These are phyloP conservation scores for Torymus auratus DNA, from an alignment of 2,888 invertebrate genomes.

Conservation along the genomic window DNA sequence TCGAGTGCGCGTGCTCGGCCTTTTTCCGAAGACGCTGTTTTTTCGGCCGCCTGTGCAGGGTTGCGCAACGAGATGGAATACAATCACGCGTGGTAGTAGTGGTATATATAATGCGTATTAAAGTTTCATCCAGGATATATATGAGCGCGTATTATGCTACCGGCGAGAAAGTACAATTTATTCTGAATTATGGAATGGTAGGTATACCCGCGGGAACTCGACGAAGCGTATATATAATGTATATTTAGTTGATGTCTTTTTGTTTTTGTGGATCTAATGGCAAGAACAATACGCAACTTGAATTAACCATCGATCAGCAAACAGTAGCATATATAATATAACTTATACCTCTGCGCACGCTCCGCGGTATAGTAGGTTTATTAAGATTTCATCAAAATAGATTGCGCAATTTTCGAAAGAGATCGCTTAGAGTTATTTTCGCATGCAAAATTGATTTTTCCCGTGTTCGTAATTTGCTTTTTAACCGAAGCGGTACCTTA, in stretches of 20 bases:
- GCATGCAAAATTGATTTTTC: too few species aligned
- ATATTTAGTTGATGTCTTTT: slow-evolving; percentile 33
- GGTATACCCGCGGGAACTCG: too few species aligned
- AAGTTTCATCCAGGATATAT: slow-evolving; percentile 12
- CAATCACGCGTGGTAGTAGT: background rate
- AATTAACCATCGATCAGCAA: slow-evolving; percentile 17
- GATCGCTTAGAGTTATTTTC: too few species aligned
- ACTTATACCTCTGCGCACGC: background rate
- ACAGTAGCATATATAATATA: background rate
- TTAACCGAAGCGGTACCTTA: too few species aligned
- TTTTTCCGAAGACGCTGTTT: too few species aligned
- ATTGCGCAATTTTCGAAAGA: too few species aligned
- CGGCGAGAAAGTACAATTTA: slow-evolving; percentile 26
- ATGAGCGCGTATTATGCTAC: slow-evolving; percentile 1
- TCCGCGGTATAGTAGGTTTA: too few species aligned
- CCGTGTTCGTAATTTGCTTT: too few species aligned
- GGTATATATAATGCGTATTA: slow-evolving; percentile 20
- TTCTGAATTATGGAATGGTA: slow-evolving; percentile 11
- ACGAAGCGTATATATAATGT: background rate
- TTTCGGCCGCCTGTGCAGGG: background rate
- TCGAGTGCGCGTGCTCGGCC: too few species aligned
- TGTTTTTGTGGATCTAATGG: background rate
- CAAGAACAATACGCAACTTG: slow-evolving; percentile 27
- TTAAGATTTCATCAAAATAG: too few species aligned
- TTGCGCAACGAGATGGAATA: slow-evolving; percentile 20